Base-by-base conservation (phyloP, 2,888 invertebrate species). In the Sepioteuthis lessoniana region DNA sequence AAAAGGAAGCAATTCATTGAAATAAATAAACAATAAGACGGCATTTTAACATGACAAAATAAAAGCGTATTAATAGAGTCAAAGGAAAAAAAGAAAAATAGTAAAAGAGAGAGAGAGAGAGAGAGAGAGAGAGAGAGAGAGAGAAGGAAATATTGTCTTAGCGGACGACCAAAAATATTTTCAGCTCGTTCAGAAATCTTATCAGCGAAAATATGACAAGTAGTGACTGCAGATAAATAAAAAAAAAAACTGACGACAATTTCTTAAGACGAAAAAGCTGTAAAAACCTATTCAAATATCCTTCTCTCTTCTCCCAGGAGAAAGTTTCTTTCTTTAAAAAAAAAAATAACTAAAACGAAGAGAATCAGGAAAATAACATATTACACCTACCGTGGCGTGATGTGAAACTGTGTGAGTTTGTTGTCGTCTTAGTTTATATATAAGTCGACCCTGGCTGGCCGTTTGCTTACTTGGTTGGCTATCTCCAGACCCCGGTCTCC, bases 371-470 rank as follows among this genome's bases (percentile, higher is more conserved):
- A 76, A 76, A 76, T 7, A 76, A n/a, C 76, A 76, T 76, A 76
- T 76, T 60, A 31, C 76, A 76, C 76, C 76, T 76, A 76, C 76
- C 76, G 76, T 76, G 76, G 76, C 19, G 76, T 76, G 76, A n/a
- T 76, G 76, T 76, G 76, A 76, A 76, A 76, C 76, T 76, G 76
- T 76, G n/a, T 13, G 31, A 76, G 31, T 76, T 76, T 76, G 76
- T 76, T 76, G 76, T 76, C 76, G 76, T 76, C n/a, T 31, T 31
- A 76, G 76, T 76, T 76, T 76, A 76, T 76, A 76, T 76, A 76
- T 76, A 76, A n/a, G 76, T 76, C 76, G 31, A 76, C n/a, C 76
- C n/a, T n/a, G 10, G 13, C n/a, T 76, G 60, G 60, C 60, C 60
- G 60, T 60, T 60, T 3, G 60, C 60, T 3, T 28, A 76, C 10